Evolutionary conservation across 2,797 vertebrate species (phyloP), one percentile per base, ranked within the genome.

Genomic region (Tiaroga cobitis): DNA sequence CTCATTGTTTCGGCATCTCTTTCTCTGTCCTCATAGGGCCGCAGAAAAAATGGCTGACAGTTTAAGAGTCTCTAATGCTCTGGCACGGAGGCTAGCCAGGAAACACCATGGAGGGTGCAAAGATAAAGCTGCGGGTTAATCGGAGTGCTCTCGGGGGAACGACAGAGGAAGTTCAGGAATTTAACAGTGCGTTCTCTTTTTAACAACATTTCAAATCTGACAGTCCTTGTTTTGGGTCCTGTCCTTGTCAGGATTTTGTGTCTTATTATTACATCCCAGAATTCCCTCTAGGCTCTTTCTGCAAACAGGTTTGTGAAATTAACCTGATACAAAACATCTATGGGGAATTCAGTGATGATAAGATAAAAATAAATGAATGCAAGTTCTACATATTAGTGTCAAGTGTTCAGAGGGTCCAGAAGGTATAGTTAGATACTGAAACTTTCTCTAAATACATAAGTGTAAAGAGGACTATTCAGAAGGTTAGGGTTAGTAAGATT

Each of bases 51-150:
- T 82, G 80, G 68, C 32, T 72, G 86, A 88, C 85, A 89, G 83
- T 83, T 89, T 86, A 89, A 87, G 80, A 75, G 73, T 63, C 24
- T 67, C 75, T 89, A 88, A 87, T 78, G 78, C 83, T 56, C 85
- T 63, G 67, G 68, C 84, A 84, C 32, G 37, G 41, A 68, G 61
- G 39, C 21, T 41, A 72, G 68, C 76, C 70, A 68, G 69, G 67
- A 89, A 79, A 84, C 84, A 73, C 68, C 81, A 43, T 29, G 49
- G 34, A 79, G 67, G 39, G 32, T 54, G 46, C 65, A 21, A 21
- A 81, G 80, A 87, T 83, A 79, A 83, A 80, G 72, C 24, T 68
- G 49, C 54, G 37, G 37, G 49, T 70, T 86, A 79, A 84, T 81
- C 75, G 10, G 29, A 39, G 72, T 46, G 24, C 72, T 87, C 80